phyloP scores from a whole-genome alignment of 2,888 invertebrate species.

The Monopis laevigella region DNA sequence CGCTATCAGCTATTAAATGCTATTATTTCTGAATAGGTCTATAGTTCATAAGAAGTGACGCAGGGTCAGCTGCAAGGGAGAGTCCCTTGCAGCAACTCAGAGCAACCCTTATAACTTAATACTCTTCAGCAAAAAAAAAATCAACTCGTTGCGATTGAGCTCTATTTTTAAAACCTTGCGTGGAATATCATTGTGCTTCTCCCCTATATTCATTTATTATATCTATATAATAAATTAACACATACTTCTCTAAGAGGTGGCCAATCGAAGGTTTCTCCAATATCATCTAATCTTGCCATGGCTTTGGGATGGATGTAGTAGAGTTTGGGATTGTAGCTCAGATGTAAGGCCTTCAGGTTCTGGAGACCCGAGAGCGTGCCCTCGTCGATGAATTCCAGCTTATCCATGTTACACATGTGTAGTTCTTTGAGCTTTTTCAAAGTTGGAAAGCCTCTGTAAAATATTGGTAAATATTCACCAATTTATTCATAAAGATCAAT shows the following conservation, averaged over 20 bases:
- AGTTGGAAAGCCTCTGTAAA: conserved; percentile 70
- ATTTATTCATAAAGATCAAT: not conserved
- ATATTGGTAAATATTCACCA: conserved; percentile 6
- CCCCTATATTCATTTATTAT: too few relatives aligned
- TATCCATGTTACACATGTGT: conserved; percentile 74
- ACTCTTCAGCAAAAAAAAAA: too few relatives aligned
- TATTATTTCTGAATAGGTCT: too few relatives aligned
- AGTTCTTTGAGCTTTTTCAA: conserved; percentile 71
- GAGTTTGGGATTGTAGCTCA: conserved; percentile 72
- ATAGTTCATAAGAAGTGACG: too few relatives aligned
- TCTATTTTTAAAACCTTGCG: too few relatives aligned
- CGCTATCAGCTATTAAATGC: too few relatives aligned
- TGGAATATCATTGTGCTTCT: too few relatives aligned
- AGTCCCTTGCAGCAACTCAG: too few relatives aligned
- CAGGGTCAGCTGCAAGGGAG: too few relatives aligned
- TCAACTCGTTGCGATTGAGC: too few relatives aligned
- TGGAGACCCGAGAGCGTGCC: conserved; percentile 42
- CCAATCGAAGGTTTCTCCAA: conserved; percentile 66
- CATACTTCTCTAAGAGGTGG: conserved; percentile 71
- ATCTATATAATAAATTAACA: not conserved
- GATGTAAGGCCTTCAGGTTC: conserved; percentile 64
- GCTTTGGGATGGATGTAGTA: conserved; percentile 68
- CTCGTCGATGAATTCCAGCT: conserved; percentile 66
- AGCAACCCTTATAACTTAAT: too few relatives aligned
- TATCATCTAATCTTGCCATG: conserved; percentile 58